Evolutionary conservation across 2,113 vertebrate species (phyloP), one percentile per base, ranked within the genome.

Genomic region (Cyrtonyx montezumae): DNA sequence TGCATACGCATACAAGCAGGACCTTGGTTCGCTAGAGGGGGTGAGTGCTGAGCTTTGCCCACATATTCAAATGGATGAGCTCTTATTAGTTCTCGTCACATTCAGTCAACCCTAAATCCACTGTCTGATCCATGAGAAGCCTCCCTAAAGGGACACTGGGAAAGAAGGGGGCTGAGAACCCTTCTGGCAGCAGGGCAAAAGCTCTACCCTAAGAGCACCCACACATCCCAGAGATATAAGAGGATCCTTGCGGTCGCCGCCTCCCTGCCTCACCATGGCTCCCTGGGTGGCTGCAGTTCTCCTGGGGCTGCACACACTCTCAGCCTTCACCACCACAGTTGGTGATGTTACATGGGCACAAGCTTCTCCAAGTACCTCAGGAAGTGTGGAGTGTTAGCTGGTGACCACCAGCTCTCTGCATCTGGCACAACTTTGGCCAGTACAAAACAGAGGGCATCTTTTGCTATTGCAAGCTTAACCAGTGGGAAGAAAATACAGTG

Each of bases 1-100:
- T 15, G 17, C 13, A 6, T 58, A 8, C 6, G 2, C 0, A 0
- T 22, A 1, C 0, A 1, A 1, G n/a, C 0, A 34, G 30, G 22
- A 32, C 7, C 69, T 66, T 36, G 7, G 13, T 11, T 18, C 40
- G 11, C 20, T 0, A 6, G 42, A 23, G 71, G 13, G n/a, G 56
- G 13, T 6, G 25, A 63, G 61, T 26, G 16, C 25, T 63, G 61
- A 18, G 37, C 23, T 40, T 26, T 28, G 61, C 25, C 2, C 7
- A 0, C 2, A 1, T 14, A 1, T 28, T 62, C 21, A 26, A n/a
- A n/a, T 8, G 0, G 2, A 23, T 45, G 71, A 61, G 30, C 45
- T 90, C n/a, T 26, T 78, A 13, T 6, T 26, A 9, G 23, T 6
- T 69, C 75, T 77, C 2, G 0, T 2, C 49, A 8, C 1, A 1